Evolutionary conservation across 2,113 vertebrate genomes (phyloP), one percentile per base, ranked within the genome.

Genomic region (Ondatra zibethicus): DNA sequence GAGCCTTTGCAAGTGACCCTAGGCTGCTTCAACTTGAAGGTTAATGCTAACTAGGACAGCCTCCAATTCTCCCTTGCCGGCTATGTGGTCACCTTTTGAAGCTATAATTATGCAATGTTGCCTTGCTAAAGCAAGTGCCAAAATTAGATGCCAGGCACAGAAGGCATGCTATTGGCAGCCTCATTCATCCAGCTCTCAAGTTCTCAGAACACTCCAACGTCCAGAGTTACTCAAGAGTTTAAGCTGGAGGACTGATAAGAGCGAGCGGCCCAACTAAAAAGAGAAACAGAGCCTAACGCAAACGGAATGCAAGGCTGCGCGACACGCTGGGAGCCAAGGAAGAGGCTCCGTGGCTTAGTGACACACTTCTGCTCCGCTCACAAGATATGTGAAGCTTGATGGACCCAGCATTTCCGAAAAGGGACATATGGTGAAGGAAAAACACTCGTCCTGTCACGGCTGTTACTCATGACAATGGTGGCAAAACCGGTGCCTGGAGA

Each of bases 211-310:
- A 78, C 92, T 93, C 96, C 95, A 92, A 65, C 91, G 97, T 94
- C 97, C 97, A 97, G 93, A 94, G 92, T 84, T 94, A 90, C 95
- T 96, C 97, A 94, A 85, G 95, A 90, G 85, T 85, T 84, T 78
- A 80, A 96, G 96, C 92, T 81, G 42, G 42, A 93, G 80, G 97
- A 90, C n/a, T 92, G 88, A 23, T 81, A 96, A 88, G 96, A 75
- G 58, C 81, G 95, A 97, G 90, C 80, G 72, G 81, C 58, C 58
- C n/a, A 90, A 81, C 96, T 98, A 92, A 96, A 96, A 96, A 96
- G 94, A 97, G 95, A 92, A 12, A n/a, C 70, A 36, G 39, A 93
- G 96, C 65, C 93, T 70, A 96, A 94, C 39, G 73, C 78, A 75
- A 89, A 80, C 89, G 50, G 10, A 94, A 97, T 9, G 92, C 93